Base-by-base conservation (phyloP, 2,113 vertebrate genomes). In the Marcusenius ussheri region DNA sequence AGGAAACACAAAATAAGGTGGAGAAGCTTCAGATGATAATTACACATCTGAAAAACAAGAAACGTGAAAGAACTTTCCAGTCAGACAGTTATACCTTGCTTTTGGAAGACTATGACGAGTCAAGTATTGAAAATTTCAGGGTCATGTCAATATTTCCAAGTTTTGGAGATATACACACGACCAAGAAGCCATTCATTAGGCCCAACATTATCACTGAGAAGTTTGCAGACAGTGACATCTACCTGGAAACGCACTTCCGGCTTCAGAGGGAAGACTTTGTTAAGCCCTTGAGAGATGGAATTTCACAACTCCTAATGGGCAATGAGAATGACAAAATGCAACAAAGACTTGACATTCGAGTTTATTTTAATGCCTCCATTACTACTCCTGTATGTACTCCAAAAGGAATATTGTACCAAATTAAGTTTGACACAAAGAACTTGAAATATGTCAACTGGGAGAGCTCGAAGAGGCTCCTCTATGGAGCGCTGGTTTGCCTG, bases 171-270 rank as follows among this genome's bases (percentile, higher is more conserved):
- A 89, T 94, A 13, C 91, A 92, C 62, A 53, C 74, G 31, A 91
- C 89, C n/a, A 46, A 89, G 27, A 86, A 84, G 1, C 87, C 90
- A 5, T 91, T 70, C 13, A 88, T 94, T 87, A 91, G 91, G 19
- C 91, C 92, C 19, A 94, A 94, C 74, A 87, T 92, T 6, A 46
- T 91, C n/a, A 53, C 27, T 24, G 90, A 91, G 42, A 90, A 50
- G 31, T 93, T 92, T 87, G 7, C 49, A 56, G 89, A 92, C 62
- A 87, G 88, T 2, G 24, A 27, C 3, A 90, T 77, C 2, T 93
- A 94, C 90, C 89, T 94, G 42, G 93, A 94, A 50, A 94, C 91
- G 2, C 93, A 94, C n/a, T 94, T 94, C 88, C 92, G 93, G 13
- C 91, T 94, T 15, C 80, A 93, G 15, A 89, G 91, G 11, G 93